phyloP scores from a whole-genome alignment of 2,888 invertebrate genomes.

The Rhopalosiphum nymphaeae region DNA sequence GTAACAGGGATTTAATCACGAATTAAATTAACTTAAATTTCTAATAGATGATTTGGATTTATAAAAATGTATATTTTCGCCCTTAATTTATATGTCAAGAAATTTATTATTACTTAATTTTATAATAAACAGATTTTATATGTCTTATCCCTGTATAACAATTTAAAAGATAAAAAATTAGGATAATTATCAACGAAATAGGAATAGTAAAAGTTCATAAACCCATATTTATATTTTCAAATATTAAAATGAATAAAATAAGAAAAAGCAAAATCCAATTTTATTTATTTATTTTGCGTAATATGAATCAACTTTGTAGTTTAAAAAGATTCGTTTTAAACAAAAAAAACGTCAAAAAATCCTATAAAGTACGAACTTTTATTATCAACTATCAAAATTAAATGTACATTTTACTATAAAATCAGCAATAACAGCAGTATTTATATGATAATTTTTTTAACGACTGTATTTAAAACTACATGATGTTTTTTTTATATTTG shows the following conservation, averaged over 20 bases:
- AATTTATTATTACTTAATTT: not conserved
- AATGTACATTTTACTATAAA: not conserved
- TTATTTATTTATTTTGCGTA: not conserved
- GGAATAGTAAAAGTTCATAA: not conserved
- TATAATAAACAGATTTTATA: not conserved
- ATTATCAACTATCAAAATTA: not conserved
- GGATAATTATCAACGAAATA: not conserved
- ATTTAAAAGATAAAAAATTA: not conserved
- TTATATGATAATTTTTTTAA: conserved; percentile 3
- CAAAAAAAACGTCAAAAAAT: not conserved
- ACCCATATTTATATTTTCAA: not conserved
- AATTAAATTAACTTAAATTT: not conserved
- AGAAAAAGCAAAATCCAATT: not conserved
- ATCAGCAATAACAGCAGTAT: not conserved
- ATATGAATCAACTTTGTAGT: not conserved
- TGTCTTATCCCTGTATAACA: not conserved
- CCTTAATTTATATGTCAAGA: not conserved
- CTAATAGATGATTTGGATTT: not conserved
- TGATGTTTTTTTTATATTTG: not conserved
- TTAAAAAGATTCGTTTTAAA: not conserved
- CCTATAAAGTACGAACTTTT: not conserved
- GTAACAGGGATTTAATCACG: not conserved
- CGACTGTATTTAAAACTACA: not conserved
- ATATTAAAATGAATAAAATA: not conserved
- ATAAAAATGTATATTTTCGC: not conserved